These are phyloP conservation scores for Goniozus legneri DNA, from an alignment of 1,140 invertebrate genomes.

Conservation along the genomic window DNA sequence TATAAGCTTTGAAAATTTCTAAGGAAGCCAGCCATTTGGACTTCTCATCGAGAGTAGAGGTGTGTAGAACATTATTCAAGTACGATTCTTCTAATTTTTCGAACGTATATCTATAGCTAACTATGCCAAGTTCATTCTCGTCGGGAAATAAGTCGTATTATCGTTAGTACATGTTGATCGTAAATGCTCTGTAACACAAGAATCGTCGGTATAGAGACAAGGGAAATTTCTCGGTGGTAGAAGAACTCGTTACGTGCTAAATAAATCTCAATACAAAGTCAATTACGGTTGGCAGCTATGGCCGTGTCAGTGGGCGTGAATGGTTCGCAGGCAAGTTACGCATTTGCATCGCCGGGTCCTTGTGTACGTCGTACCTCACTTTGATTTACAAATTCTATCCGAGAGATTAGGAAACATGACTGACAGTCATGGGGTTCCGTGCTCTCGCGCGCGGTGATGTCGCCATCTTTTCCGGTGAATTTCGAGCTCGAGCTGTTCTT, in stretches of 20 bases:
- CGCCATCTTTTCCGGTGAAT: no score
- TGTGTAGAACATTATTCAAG: no score
- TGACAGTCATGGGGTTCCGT: constrained; percentile 1
- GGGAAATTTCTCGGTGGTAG: constrained; percentile 18
- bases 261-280: constrained; percentile 32
- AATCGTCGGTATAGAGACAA: background rate
- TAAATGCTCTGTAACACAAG: background rate
- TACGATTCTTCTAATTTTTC: no score
- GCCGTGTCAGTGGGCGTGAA: constrained; percentile 23
- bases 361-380: constrained; percentile 5
- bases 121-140: no score
- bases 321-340: constrained; percentile 14
- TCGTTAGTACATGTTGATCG: no score
- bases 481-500: no score
- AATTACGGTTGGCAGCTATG: constrained; percentile 28
- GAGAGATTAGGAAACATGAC: constrained; percentile 12
- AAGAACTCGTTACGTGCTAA: constrained; percentile 17
- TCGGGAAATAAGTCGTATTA: no score
- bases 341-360: constrained; percentile 27
- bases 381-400: constrained; percentile 29
- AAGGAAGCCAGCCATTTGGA: no score
- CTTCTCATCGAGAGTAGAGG: no score
- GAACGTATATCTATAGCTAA: no score
- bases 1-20: no score
- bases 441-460: no score